A percentile compares a stretch with the other conserved stretches of the same genome.
phyloP scores from a whole-genome alignment of 2,888 invertebrate genomes.

The Oscheius myriophilus region DNA sequence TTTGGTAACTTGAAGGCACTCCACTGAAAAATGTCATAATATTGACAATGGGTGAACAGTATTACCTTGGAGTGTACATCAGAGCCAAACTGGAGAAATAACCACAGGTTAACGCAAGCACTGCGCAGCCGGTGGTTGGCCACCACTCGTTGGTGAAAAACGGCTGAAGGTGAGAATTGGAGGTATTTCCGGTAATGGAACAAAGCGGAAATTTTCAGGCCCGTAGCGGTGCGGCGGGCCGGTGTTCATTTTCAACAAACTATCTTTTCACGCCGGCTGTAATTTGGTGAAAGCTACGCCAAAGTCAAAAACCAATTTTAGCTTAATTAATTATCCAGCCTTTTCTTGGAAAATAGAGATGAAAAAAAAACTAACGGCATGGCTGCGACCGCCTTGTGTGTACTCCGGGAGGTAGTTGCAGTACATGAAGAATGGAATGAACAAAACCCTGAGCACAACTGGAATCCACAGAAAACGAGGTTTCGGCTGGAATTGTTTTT shows the following conservation, averaged over 20 bases:
- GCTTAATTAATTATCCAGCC: no score
- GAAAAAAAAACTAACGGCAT: no score
- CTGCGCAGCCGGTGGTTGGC: slow-evolving; percentile 72
- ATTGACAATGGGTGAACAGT: neutral
- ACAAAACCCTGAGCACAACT: slow-evolving; percentile 80
- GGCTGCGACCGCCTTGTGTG: neutral
- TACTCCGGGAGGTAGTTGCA: slow-evolving; percentile 85
- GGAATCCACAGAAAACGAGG: slow-evolving; percentile 82
- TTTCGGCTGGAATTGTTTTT: slow-evolving; percentile 77
- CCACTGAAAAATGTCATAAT: slow-evolving; percentile 29
- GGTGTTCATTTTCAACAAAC: no score
- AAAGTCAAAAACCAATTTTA: no score
- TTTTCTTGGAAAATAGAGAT: no score
- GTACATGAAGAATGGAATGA: slow-evolving; percentile 88
- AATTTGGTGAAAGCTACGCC: no score
- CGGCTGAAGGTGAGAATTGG: slow-evolving; percentile 76
- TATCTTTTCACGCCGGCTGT: neutral
- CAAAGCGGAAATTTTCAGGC: no score
- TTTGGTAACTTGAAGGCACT: slow-evolving; percentile 46
- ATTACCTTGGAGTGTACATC: slow-evolving; percentile 86
- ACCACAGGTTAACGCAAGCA: slow-evolving; percentile 88
- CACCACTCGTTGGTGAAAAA: slow-evolving; percentile 79
- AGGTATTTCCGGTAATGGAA: no score
- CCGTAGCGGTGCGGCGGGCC: no score
- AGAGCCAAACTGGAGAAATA: slow-evolving; percentile 90